A percentile compares a stretch with the other conserved stretches of the same genome.
These are phyloP conservation scores for Zosterops lateralis DNA, from an alignment of 2,113 vertebrate genomes.

Conservation along the genomic window DNA sequence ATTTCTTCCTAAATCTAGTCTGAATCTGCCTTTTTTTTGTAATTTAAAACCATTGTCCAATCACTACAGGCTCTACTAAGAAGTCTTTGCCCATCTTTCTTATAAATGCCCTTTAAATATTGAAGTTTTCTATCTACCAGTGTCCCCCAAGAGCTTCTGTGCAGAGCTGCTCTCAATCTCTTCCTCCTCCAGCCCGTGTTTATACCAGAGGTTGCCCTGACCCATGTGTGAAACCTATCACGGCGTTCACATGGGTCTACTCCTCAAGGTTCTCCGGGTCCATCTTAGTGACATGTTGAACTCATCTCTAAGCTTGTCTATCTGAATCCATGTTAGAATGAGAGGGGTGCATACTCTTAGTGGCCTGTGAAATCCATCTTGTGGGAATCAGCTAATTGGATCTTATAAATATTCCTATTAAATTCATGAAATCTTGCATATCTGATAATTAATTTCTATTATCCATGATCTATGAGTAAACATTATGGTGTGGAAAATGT, in stretches of 20 bases:
- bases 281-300: neutral
- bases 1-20: neutral
- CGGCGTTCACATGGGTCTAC: fast-evolving
- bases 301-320: neutral
- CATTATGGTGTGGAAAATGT: neutral
- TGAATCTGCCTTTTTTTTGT: neutral
- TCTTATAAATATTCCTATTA: neutral
- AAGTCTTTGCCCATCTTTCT: neutral
- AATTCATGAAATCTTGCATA: neutral
- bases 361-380: neutral
- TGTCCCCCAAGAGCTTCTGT: neutral
- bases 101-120: neutral
- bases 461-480: neutral
- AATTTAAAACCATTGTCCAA: neutral
- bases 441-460: neutral
- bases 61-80: neutral
- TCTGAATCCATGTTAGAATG: neutral
- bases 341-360: neutral
- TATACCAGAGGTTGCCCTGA: fast-evolving
- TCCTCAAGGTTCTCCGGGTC: neutral
- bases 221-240: neutral
- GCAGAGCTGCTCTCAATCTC: neutral
- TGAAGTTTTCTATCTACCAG: neutral
- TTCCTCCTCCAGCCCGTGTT: neutral
- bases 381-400: neutral